phyloP scores from a whole-genome alignment of 2,113 vertebrate species.

The Eulemur rufifrons region DNA sequence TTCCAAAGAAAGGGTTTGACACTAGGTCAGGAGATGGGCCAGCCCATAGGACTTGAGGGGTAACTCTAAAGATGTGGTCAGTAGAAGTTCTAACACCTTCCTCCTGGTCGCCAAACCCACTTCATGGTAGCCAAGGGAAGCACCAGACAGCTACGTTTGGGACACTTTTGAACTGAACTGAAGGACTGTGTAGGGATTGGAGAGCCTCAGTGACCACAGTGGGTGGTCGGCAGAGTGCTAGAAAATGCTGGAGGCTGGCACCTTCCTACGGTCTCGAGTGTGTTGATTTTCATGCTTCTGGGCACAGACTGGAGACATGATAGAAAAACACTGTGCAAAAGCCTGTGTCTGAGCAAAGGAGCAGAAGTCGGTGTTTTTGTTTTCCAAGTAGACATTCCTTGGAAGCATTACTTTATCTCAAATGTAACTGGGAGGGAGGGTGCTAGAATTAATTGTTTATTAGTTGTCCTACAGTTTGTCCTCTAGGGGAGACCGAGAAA shows the following conservation, averaged over 20 bases:
- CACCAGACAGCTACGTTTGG: not conserved
- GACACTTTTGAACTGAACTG: not conserved
- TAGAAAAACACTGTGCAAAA: not conserved
- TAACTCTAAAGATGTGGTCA: not conserved
- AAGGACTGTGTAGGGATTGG: not conserved
- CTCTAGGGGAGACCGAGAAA: not conserved
- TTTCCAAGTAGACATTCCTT: not conserved
- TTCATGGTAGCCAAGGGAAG: too few relatives aligned
- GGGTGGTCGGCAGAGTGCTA: not conserved
- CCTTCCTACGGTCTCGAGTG: not conserved
- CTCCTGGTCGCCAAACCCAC: not conserved
- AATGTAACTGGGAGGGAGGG: not conserved
- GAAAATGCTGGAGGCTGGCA: not conserved
- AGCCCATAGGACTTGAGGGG: fast-evolving
- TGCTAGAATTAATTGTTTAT: not conserved
- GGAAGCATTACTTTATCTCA: not conserved
- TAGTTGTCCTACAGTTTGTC: not conserved
- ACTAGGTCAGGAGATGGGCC: not conserved
- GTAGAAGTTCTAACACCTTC: not conserved
- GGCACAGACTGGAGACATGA: not conserved
- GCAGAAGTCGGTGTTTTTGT: not conserved
- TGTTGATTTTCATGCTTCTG: not conserved
- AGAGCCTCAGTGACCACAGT: fast-evolving
- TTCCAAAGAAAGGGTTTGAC: not conserved
- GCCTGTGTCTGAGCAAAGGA: not conserved